phyloP scores from a whole-genome alignment of 92 coral and sea anemone genomes.

The Epizoanthus illoricatus region DNA sequence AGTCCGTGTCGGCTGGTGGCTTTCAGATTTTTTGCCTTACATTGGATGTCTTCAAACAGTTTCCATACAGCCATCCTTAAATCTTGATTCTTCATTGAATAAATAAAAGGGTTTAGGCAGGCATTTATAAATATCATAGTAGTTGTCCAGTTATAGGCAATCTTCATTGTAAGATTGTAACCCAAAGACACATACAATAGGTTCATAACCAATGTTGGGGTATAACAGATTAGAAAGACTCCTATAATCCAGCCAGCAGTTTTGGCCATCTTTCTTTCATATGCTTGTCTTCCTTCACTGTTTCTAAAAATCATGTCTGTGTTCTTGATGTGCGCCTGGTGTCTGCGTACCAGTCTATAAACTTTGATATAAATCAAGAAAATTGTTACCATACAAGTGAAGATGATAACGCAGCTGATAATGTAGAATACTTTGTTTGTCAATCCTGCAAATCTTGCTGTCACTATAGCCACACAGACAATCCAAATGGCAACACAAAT shows the following conservation, averaged over 20 bases:
- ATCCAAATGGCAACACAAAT: constrained; percentile 51
- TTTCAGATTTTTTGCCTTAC: constrained; percentile 15
- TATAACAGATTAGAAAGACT: constrained; percentile 48
- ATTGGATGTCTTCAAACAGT: constrained; percentile 29
- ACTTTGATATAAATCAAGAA: constrained; percentile 45
- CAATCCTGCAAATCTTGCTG: constrained; percentile 54
- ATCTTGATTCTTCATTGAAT: constrained; percentile 72
- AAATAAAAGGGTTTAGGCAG: constrained; percentile 63
- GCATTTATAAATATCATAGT: constrained; percentile 70
- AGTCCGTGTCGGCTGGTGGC: constrained; percentile 5
- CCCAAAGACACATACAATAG: constrained; percentile 47
- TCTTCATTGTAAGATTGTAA: constrained; percentile 51
- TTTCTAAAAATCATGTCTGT: constrained; percentile 18
- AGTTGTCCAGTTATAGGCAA: constrained; percentile 61
- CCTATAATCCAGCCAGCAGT: constrained; percentile 53
- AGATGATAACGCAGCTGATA: constrained; percentile 44
- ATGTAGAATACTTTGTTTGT: constrained; percentile 34
- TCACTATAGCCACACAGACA: constrained; percentile 38
- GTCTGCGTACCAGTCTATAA: constrained; percentile 59
- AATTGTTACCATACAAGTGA: constrained; percentile 36
- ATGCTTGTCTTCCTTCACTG: constrained; percentile 23
- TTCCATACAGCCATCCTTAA: constrained; percentile 57
- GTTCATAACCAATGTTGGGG: constrained; percentile 48
- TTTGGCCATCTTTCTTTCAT: constrained; percentile 42
- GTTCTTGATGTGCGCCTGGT: constrained; percentile 44